Conservation (phyloP, 2,888 invertebrate species). For the Belgica antarctica region DNA sequence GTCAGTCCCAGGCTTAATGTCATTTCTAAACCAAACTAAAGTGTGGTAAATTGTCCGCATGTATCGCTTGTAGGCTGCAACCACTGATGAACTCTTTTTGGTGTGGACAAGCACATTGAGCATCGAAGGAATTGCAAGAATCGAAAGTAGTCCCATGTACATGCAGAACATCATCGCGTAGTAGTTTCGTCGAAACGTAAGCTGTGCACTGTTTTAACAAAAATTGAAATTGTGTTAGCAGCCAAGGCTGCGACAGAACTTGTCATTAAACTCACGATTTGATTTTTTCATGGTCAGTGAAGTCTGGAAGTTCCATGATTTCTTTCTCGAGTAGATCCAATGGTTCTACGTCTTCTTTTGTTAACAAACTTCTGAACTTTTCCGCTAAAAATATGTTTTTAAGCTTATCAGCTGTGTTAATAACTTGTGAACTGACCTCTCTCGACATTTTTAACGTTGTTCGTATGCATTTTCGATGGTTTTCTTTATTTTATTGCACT, state of each 20-base stretch:
- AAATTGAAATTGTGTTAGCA: not conserved
- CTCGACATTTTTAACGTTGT: not conserved
- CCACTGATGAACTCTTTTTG: slow-evolving; percentile 64
- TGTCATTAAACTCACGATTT: slow-evolving; percentile 8
- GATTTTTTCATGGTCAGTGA: slow-evolving; percentile 24
- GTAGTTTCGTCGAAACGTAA: slow-evolving; percentile 67
- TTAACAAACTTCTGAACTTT: not conserved
- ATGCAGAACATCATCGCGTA: slow-evolving; percentile 70
- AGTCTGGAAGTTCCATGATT: slow-evolving; percentile 9
- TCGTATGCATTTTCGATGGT: not conserved
- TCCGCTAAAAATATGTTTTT: not conserved
- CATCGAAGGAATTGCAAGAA: slow-evolving; percentile 74
- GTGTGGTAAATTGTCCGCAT: slow-evolving; percentile 75
- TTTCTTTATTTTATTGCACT: too few species aligned
- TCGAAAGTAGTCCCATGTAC: slow-evolving; percentile 70
- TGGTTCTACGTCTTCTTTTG: not conserved
- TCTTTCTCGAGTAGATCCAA: not conserved
- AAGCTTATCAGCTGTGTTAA: not conserved
- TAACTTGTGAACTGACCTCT: not conserved
- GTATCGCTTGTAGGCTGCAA: slow-evolving; percentile 73
- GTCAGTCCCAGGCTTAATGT: slow-evolving; percentile 63
- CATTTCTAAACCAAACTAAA: slow-evolving; percentile 72
- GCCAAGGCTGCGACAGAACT: not conserved
- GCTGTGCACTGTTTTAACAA: slow-evolving; percentile 63
- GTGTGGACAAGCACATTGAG: slow-evolving; percentile 69